Evolutionary conservation across 2,888 invertebrate genomes (phyloP).

Genomic region (Busseola fusca): DNA sequence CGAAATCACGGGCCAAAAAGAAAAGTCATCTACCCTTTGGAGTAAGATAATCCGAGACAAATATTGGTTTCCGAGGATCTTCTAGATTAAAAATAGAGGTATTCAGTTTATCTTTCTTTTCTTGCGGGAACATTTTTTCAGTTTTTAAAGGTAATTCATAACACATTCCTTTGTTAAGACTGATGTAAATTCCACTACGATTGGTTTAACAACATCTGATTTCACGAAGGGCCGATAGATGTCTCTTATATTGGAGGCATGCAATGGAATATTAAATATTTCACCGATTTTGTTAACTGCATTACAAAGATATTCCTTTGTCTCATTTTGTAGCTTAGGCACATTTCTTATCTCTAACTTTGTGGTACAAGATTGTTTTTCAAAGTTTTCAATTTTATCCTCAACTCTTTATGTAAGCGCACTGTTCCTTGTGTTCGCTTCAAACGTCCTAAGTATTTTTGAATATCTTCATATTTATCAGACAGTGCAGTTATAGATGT

Average conservation of each 20-base stretch:
- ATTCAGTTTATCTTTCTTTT: no score
- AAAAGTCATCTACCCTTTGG: no score
- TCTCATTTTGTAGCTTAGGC: neutral
- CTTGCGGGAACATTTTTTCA: no score
- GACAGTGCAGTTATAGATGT: neutral
- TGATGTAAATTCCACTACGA: neutral
- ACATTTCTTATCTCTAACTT: constrained; percentile 8
- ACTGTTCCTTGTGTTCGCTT: constrained; percentile 5
- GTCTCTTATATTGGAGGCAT: constrained; percentile 3
- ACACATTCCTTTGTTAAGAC: neutral
- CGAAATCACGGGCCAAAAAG: no score
- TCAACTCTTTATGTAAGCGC: constrained; percentile 1
- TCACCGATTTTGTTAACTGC: constrained; percentile 7
- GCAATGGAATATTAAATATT: constrained; percentile 1
- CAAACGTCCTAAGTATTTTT: constrained; percentile 3
- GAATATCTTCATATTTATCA: constrained; percentile 3
- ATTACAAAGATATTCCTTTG: constrained; percentile 2
- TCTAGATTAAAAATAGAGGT: no score
- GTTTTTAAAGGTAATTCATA: no score
- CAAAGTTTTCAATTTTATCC: constrained; percentile 7
- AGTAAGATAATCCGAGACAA: no score
- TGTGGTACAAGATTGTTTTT: constrained; percentile 1
- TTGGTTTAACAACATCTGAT: constrained; percentile 6
- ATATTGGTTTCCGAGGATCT: no score
- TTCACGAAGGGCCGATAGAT: constrained; percentile 8